phyloP scores from a whole-genome alignment of 2,113 vertebrate genomes.

The Sander vitreus region DNA sequence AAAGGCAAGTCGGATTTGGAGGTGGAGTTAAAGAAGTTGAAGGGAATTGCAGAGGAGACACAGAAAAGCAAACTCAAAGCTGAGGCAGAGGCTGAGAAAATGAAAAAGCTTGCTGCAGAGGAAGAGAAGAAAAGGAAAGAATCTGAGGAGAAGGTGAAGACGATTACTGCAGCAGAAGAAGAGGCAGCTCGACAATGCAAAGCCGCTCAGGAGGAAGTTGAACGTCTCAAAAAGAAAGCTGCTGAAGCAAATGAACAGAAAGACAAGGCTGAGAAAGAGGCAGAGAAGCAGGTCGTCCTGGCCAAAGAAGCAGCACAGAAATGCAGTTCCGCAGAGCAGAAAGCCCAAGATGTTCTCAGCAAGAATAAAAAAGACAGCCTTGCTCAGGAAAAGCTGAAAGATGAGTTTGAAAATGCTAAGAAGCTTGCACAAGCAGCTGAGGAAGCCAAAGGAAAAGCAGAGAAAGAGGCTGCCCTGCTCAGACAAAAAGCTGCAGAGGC shows the following conservation, averaged over 20 bases:
- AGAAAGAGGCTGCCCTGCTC: constrained; percentile 88
- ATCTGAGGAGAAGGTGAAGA: constrained; percentile 92
- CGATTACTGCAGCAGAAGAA: constrained; percentile 90
- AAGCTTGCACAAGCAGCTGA: constrained; percentile 88
- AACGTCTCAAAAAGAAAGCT: constrained; percentile 89
- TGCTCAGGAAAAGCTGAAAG: constrained; percentile 88
- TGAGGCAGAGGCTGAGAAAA: constrained; percentile 88
- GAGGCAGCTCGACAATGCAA: constrained; percentile 92
- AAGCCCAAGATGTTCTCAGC: constrained; percentile 88
- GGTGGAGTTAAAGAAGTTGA: constrained; percentile 90
- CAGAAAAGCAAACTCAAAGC: constrained; percentile 91
- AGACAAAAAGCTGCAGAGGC: constrained; percentile 92
- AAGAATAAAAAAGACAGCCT: constrained; percentile 91
- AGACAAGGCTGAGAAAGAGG: constrained; percentile 90
- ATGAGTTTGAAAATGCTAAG: constrained; percentile 88
- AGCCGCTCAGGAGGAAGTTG: constrained; percentile 91
- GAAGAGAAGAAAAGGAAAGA: constrained; percentile 91
- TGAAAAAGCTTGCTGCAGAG: constrained; percentile 88
- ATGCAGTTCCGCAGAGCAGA: constrained; percentile 88
- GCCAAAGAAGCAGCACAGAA: constrained; percentile 92
- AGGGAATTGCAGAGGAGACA: constrained; percentile 87
- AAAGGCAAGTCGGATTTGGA: constrained; percentile 91
- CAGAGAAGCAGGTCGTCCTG: constrained; percentile 89
- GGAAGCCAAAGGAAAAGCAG: constrained; percentile 87
- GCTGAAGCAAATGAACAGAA: constrained; percentile 90